These are phyloP conservation scores for Barbus barbus DNA, from an alignment of 2,113 vertebrate species.

Conservation along the genomic window DNA sequence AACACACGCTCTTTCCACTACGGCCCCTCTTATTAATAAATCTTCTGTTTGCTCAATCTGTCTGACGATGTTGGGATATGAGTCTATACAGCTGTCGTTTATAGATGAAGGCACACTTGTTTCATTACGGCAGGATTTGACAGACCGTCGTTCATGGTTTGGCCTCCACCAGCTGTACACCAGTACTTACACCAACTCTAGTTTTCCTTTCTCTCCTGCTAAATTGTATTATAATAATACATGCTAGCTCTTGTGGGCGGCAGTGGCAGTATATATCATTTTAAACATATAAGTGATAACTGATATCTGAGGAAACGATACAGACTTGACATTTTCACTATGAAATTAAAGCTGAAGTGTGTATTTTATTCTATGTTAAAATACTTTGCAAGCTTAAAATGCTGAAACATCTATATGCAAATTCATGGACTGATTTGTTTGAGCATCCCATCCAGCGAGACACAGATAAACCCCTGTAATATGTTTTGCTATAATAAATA, in stretches of 20 bases:
- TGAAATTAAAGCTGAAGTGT: background rate
- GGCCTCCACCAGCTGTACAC: constrained; percentile 23
- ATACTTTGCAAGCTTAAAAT: background rate
- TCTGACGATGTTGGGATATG: constrained; percentile 39
- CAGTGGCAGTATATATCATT: background rate
- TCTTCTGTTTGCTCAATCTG: constrained; percentile 64
- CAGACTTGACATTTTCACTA: background rate
- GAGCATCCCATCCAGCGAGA: background rate
- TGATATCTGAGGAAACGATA: background rate
- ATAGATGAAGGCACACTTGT: constrained; percentile 48
- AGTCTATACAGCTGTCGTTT: constrained; percentile 57
- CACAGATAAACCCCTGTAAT: background rate
- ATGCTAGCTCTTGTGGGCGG: background rate
- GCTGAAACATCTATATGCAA: background rate
- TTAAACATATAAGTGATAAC: background rate
- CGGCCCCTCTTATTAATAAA: constrained; percentile 61
- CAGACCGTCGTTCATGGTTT: constrained; percentile 26
- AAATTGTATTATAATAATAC: background rate
- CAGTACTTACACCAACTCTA: background rate
- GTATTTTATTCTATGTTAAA: background rate
- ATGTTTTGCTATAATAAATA: too few relatives aligned
- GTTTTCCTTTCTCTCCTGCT: constrained; percentile 1
- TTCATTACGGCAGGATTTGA: constrained; percentile 59
- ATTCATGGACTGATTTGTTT: background rate
- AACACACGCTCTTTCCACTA: constrained; percentile 27